Conservation (phyloP, 2,888 invertebrate genomes). For the Polyommatus iphigenia region DNA sequence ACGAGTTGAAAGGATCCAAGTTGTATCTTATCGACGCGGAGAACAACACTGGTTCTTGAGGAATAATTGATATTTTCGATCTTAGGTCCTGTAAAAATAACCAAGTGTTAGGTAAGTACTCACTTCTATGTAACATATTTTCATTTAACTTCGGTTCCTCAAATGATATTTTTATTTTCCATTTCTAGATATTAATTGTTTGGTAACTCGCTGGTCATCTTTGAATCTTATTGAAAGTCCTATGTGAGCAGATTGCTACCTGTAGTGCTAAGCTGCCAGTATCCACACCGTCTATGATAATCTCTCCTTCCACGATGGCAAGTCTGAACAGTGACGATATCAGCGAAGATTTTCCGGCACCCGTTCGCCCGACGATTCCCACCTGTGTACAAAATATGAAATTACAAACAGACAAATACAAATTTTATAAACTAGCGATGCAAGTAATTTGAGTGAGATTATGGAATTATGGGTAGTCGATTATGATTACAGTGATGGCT, state of each 20-base stretch:
- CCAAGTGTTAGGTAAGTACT: not conserved
- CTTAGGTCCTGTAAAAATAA: conserved; percentile 77
- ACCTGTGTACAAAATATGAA: conserved; percentile 69
- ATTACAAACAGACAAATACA: not conserved
- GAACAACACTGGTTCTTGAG: conserved; percentile 88
- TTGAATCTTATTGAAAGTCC: not conserved
- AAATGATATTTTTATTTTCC: not conserved
- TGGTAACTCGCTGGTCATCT: not conserved
- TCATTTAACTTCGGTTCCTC: not conserved
- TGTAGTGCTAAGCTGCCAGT: conserved; percentile 64
- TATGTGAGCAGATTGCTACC: conserved; percentile 40
- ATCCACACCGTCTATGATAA: conserved; percentile 85
- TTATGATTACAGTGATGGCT: too few relatives aligned
- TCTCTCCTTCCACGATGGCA: conserved; percentile 84
- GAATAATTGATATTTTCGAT: conserved; percentile 85
- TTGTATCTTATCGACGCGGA: conserved; percentile 86
- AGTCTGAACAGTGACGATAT: conserved; percentile 89
- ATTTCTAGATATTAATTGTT: too few relatives aligned
- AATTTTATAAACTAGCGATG: not conserved
- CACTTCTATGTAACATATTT: too few relatives aligned
- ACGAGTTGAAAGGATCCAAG: conserved; percentile 87
- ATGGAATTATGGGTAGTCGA: too few relatives aligned
- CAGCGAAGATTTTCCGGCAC: conserved; percentile 90
- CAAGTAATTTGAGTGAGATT: not conserved
- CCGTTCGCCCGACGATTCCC: conserved; percentile 91